Evolutionary conservation across 2,113 vertebrate species (phyloP).

Genomic region (Caretta caretta): DNA sequence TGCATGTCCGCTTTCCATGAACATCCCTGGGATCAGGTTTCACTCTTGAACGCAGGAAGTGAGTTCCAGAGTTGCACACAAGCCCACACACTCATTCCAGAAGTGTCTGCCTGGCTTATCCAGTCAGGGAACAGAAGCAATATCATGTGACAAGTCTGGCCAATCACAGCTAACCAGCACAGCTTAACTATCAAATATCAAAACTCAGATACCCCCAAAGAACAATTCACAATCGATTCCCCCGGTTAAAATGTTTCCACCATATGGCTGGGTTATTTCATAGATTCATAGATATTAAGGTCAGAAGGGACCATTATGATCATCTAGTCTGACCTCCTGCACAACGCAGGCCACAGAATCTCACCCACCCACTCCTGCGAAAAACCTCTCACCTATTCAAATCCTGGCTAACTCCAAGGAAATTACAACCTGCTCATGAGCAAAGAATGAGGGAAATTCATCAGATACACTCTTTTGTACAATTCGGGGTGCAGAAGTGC

Average conservation of each 20-base stretch:
- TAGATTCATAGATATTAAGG: no score
- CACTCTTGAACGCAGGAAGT: not conserved
- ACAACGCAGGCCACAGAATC: no score
- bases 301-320: no score
- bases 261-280: not conserved
- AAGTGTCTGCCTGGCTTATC: not conserved
- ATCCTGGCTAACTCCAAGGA: not conserved
- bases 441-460: not conserved
- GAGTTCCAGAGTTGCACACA: not conserved
- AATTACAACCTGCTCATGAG: not conserved
- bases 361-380: no score
- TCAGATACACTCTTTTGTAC: not conserved
- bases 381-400: not conserved
- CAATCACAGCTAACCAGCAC: not conserved
- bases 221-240: not conserved
- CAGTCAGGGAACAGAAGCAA: not conserved
- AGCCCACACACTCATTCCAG: not conserved
- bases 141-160: not conserved
- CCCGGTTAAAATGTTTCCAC: not conserved
- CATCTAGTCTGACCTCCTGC: no score
- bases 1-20: not conserved
- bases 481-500: not conserved
- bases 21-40: not conserved
- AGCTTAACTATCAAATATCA: not conserved
- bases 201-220: not conserved